These are phyloP conservation scores for Lasioglossum leucozonium DNA, from an alignment of 2,888 invertebrate species.

Conservation along the genomic window DNA sequence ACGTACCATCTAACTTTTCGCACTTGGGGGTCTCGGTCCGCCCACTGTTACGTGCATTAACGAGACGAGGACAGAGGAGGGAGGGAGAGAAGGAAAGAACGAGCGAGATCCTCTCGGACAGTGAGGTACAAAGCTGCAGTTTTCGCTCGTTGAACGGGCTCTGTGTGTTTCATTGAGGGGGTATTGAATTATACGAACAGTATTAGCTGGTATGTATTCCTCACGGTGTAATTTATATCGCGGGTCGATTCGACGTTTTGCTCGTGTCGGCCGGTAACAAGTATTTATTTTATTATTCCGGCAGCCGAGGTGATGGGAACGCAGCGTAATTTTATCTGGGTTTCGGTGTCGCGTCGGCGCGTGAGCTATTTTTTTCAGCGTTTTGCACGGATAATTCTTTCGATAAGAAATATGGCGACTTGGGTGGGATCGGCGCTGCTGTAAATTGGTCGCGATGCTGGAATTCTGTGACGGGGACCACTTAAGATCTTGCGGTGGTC, in stretches of 20 bases:
- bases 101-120: not conserved
- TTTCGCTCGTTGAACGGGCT: slow-evolving; percentile 9
- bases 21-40: slow-evolving; percentile 62
- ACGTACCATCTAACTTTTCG: slow-evolving; percentile 60
- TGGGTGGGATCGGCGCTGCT: not conserved
- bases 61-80: slow-evolving; percentile 30
- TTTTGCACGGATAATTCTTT: slow-evolving; percentile 26
- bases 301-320: slow-evolving; percentile 26
- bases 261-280: slow-evolving; percentile 29
- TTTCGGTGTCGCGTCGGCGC: slow-evolving; percentile 52
- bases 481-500: slow-evolving; percentile 12
- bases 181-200: slow-evolving; percentile 55
- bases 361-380: not conserved
- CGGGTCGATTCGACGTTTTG: slow-evolving; percentile 45
- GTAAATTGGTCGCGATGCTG: slow-evolving; percentile 21
- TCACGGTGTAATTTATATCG: slow-evolving; percentile 49
- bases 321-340: slow-evolving; percentile 57
- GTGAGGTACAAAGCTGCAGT: slow-evolving; percentile 32
- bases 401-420: not conserved
- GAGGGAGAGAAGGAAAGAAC: not conserved
- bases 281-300: slow-evolving; percentile 50
- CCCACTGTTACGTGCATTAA: slow-evolving; percentile 56
- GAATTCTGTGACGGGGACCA: not conserved
- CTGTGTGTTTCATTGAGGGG: slow-evolving; percentile 35
- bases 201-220: slow-evolving; percentile 44